phyloP scores from a whole-genome alignment of 2,113 vertebrate species.

The Caretta caretta region DNA sequence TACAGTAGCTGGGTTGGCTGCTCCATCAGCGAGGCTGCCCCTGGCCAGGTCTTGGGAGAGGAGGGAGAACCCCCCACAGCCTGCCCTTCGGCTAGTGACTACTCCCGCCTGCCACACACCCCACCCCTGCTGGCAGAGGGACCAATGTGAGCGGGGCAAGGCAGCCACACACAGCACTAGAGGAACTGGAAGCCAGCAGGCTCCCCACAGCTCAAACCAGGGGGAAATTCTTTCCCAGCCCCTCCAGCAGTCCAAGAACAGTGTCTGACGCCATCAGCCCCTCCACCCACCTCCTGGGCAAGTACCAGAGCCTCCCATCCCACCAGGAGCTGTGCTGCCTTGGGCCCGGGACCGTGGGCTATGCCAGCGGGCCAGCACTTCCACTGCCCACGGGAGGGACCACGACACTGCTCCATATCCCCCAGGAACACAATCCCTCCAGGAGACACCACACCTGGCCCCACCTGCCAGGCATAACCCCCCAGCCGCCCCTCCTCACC shows the following conservation, averaged over 20 bases:
- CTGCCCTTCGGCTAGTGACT: no score
- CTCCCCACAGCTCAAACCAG: background rate
- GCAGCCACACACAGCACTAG: no score
- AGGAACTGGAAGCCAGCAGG: no score
- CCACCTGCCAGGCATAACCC: background rate
- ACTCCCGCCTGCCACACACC: no score
- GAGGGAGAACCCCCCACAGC: no score
- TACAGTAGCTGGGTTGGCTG: no score
- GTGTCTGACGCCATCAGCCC: background rate
- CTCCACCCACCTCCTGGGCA: background rate
- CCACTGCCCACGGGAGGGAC: background rate
- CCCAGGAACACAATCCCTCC: background rate
- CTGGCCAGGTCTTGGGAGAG: no score
- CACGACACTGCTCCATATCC: background rate
- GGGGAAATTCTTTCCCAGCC: background rate
- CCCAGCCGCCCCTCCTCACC: conserved; percentile 73
- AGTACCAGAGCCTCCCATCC: background rate
- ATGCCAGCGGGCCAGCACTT: background rate
- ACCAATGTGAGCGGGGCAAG: no score
- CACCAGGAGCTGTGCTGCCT: background rate
- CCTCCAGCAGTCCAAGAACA: background rate
- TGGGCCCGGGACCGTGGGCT: background rate
- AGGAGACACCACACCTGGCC: background rate
- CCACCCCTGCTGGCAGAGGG: no score
- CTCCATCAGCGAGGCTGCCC: no score